Evolutionary conservation across 2,797 vertebrate species (phyloP).

Genomic region (Sebastiscus albofasciatus): DNA sequence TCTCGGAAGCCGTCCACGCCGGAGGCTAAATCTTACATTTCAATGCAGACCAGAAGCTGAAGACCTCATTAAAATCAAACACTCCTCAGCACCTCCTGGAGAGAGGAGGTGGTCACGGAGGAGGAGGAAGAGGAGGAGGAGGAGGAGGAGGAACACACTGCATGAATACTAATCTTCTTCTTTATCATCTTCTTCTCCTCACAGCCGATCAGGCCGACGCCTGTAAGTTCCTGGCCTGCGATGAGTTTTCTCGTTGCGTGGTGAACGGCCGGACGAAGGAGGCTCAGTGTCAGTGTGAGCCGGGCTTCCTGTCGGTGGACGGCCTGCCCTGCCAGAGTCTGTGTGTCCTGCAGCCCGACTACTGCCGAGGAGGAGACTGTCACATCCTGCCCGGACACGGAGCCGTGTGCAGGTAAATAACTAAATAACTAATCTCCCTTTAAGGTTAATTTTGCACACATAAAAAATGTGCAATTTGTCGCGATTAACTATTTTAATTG

Average conservation of each 20-base stretch:
- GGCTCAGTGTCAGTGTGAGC: slow-evolving; percentile 85
- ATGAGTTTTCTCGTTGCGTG: slow-evolving; percentile 84
- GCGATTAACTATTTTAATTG: no score
- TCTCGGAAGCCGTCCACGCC: slow-evolving; percentile 6
- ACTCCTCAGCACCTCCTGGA: slow-evolving; percentile 16
- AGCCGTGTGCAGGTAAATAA: slow-evolving; percentile 88
- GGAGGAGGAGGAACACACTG: background rate
- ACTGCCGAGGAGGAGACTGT: slow-evolving; percentile 84
- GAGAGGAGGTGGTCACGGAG: slow-evolving; percentile 2
- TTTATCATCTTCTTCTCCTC: slow-evolving; percentile 10
- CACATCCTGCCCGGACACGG: slow-evolving; percentile 81
- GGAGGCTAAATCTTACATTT: slow-evolving; percentile 35
- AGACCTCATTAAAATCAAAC: slow-evolving; percentile 63
- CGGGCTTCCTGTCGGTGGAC: slow-evolving; percentile 79
- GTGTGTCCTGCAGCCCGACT: slow-evolving; percentile 75
- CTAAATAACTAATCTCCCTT: no score
- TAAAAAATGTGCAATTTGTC: no score
- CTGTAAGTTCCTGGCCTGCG: slow-evolving; percentile 92
- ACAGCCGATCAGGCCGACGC: slow-evolving; percentile 89
- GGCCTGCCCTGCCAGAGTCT: slow-evolving; percentile 85
- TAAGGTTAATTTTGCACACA: no score
- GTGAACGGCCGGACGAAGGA: slow-evolving; percentile 81
- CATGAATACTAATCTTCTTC: slow-evolving; percentile 42
- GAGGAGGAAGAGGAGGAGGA: no score
- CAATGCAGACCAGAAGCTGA: slow-evolving; percentile 35